Percentiles rank a stretch among this genome's conserved stretches.
Evolutionary conservation across 2,113 vertebrate species (phyloP).

Genomic region (Daboia siamensis): DNA sequence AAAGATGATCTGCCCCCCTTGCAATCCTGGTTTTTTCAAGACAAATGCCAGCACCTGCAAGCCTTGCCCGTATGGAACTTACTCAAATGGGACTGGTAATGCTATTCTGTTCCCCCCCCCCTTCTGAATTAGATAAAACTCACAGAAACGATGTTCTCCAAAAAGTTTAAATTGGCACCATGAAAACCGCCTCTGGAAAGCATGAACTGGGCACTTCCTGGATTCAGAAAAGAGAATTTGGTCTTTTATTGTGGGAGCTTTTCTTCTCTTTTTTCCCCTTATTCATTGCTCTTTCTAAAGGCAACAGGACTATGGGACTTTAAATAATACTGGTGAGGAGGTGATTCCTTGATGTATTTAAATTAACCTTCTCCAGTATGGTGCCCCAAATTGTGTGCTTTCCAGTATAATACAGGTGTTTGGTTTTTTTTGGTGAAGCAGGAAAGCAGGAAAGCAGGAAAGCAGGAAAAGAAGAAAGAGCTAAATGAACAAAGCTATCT

Average conservation of each 20-base stretch:
- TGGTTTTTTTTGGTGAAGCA: not conserved
- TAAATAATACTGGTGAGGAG: not conserved
- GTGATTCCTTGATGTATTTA: not conserved
- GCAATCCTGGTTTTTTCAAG: constrained; percentile 90
- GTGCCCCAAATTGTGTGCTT: not conserved
- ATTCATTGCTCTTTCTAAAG: not conserved
- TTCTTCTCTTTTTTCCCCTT: not conserved
- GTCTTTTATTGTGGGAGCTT: not conserved
- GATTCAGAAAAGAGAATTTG: not conserved
- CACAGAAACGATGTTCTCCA: not conserved
- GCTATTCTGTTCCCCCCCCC: not conserved
- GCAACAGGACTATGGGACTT: not conserved
- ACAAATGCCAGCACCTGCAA: constrained; percentile 78
- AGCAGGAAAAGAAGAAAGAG: not conserved
- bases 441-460: not conserved
- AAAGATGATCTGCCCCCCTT: constrained; percentile 83
- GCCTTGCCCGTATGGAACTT: constrained; percentile 78
- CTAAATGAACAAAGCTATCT: not conserved
- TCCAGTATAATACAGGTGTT: not conserved
- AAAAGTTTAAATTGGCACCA: not conserved
- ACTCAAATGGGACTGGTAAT: constrained; percentile 89
- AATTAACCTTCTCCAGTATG: not conserved
- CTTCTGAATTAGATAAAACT: not conserved
- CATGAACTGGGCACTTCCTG: not conserved
- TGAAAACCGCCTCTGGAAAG: not conserved